Evolutionary conservation across 2,797 vertebrate genomes (phyloP).

Genomic region (Masticophis lateralis): DNA sequence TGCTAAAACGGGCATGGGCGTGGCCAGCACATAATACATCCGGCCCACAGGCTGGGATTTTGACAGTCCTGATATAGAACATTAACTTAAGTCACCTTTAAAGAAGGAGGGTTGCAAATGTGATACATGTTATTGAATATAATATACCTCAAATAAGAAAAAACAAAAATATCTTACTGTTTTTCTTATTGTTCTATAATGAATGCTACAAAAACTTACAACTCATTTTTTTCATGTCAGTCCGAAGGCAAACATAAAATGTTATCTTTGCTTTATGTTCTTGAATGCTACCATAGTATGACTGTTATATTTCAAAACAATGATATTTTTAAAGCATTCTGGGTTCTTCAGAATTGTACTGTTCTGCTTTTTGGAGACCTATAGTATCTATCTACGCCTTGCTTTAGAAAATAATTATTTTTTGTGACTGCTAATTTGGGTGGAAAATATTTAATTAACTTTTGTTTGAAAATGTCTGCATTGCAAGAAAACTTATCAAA

Average conservation of each 20-base stretch:
- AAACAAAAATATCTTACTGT: not conserved
- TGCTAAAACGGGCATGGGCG: no score
- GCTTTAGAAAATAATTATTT: not conserved
- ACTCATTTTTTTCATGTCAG: not conserved
- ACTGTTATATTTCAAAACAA: not conserved
- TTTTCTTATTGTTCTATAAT: not conserved
- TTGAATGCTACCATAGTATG: not conserved
- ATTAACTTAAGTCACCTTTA: not conserved
- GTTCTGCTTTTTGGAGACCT: not conserved
- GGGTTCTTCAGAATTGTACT: not conserved
- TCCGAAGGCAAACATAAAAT: not conserved
- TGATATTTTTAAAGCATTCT: not conserved
- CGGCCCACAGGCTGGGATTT: no score
- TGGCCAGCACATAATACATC: no score
- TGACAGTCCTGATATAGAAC: not conserved
- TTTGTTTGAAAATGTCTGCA: constrained; percentile 4
- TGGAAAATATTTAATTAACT: constrained; percentile 27
- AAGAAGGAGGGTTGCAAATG: not conserved
- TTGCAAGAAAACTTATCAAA: constrained; percentile 20
- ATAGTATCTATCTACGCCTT: not conserved
- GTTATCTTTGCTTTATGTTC: not conserved
- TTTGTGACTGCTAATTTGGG: not conserved
- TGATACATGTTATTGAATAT: not conserved
- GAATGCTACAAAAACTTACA: not conserved
- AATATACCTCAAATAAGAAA: not conserved